phyloP scores from a whole-genome alignment of 2,113 vertebrate species.

The Phrynosoma platyrhinos region DNA sequence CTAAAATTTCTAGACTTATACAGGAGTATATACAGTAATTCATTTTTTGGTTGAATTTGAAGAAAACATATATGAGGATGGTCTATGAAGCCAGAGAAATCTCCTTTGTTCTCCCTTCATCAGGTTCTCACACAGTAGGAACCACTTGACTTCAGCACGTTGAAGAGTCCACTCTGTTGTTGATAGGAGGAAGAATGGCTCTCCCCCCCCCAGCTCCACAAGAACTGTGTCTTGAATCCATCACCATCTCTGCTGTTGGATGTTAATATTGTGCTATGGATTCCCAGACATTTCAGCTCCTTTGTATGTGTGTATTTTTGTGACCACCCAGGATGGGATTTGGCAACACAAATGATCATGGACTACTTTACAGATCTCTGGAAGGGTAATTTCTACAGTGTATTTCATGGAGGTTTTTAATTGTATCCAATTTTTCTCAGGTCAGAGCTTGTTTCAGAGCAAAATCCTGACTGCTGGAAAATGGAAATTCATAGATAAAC shows the following conservation, averaged over 20 bases:
- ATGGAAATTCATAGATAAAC: conserved; percentile 41
- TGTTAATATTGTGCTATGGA: conserved; percentile 68
- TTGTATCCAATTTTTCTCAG: conserved; percentile 69
- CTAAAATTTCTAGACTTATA: too few relatives aligned
- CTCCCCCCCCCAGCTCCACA: conserved; percentile 42
- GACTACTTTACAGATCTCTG: conserved; percentile 65
- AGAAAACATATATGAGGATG: background rate
- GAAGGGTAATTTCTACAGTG: conserved; percentile 71
- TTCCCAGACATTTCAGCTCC: conserved; percentile 73
- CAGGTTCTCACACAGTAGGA: conserved; percentile 92
- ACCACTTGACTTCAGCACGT: conserved; percentile 86
- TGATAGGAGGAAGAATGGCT: conserved; percentile 30
- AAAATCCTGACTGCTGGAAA: conserved; percentile 66
- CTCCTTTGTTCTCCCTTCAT: accelerated
- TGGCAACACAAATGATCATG: conserved; percentile 65
- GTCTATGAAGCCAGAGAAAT: accelerated
- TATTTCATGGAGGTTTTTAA: conserved; percentile 74
- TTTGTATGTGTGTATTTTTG: conserved; percentile 57
- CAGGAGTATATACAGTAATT: too few relatives aligned
- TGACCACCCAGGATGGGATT: conserved; percentile 65
- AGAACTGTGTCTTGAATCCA: conserved; percentile 64
- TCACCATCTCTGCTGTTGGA: conserved; percentile 67
- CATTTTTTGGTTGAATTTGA: background rate
- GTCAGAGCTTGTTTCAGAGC: conserved; percentile 67
- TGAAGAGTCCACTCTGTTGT: conserved; percentile 65